These are phyloP conservation scores for Istiophorus platypterus DNA, from an alignment of 2,113 vertebrate species.

Conservation along the genomic window DNA sequence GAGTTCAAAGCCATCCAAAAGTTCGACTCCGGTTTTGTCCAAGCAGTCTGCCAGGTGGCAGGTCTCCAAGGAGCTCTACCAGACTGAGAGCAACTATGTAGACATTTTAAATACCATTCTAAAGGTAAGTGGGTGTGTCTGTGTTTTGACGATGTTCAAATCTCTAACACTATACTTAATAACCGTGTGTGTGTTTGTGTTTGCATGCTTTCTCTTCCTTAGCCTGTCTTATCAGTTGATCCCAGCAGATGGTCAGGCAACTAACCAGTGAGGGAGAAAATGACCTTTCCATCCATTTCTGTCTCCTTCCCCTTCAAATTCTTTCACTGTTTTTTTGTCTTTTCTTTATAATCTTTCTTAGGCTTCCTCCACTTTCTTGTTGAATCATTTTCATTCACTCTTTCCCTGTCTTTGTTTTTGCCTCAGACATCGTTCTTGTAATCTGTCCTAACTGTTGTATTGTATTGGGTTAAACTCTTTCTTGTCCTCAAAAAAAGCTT, in stretches of 20 bases:
- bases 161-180: slow-evolving; percentile 28
- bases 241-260: slow-evolving; percentile 62
- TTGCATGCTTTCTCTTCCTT: slow-evolving; percentile 20
- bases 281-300: slow-evolving; percentile 52
- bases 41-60: slow-evolving; percentile 99
- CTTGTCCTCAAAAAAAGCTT: not conserved
- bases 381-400: not conserved
- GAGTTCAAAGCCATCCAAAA: slow-evolving; percentile 89
- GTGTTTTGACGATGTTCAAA: slow-evolving; percentile 5
- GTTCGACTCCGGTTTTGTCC: slow-evolving; percentile 85
- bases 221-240: slow-evolving; percentile 66
- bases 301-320: slow-evolving; percentile 5
- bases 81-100: slow-evolving; percentile 99
- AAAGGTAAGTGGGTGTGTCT: slow-evolving; percentile 84
- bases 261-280: slow-evolving; percentile 73
- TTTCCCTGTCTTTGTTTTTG: not conserved
- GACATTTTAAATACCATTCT: slow-evolving; percentile 95
- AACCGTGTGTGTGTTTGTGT: slow-evolving; percentile 15
- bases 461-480: not conserved
- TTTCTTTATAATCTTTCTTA: not conserved
- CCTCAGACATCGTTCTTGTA: not conserved
- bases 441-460: not conserved
- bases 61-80: slow-evolving; percentile 98
- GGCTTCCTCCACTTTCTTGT: slow-evolving; percentile 4
- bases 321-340: not conserved